Evolutionary conservation across 2,797 vertebrate species (phyloP), one percentile per base, ranked within the genome.

Genomic region (Dryobates pubescens): DNA sequence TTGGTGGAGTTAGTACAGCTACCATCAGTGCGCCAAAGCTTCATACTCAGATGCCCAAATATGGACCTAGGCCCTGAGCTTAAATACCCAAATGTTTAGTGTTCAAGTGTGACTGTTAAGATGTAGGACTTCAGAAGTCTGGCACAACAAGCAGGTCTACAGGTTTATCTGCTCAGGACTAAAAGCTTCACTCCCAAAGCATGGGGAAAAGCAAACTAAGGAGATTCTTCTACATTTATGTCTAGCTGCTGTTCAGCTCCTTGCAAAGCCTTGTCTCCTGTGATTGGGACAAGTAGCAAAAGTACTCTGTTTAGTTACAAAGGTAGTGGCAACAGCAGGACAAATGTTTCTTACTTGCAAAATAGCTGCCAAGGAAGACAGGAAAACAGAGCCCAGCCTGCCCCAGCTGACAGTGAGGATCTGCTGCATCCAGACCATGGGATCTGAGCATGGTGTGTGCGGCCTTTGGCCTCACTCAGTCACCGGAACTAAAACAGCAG

Each of bases 361-460:
- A 79, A 70, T 2, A 62, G 34, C 20, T 29, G 10, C 54, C 8
- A 16, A 6, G 23, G n/a, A 82, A 76, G 43, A 30, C 0, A 74
- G 56, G 54, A 79, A 71, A 63, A 20, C 9, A 27, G 20, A 72
- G 23, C 24, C 9, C 26, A 58, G 43, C 32, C 29, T 54, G 47
- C 8, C 59, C 18, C 64, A 53, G 10, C 59, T 57, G 43, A 65
- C 20, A 78, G 62, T 0, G 3, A 77, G 45, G 15, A 29, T 30
- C 61, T 59, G 67, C 49, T 49, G 34, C 7, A 2, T 10, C 6
- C 30, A 65, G 27, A 29, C 26, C 0, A 0, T 14, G n/a, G 1
- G 18, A 59, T 54, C 53, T 13, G 58, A 63, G 70, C 22, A 18
- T 36, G 23, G 36, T 22, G 36, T 30, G 26, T 19, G 12, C 63